A percentile compares a stretch with the other conserved stretches of the same genome.
These are phyloP conservation scores for Sarotherodon lohbergeri DNA, from an alignment of 2,113 vertebrate genomes.

Conservation along the genomic window DNA sequence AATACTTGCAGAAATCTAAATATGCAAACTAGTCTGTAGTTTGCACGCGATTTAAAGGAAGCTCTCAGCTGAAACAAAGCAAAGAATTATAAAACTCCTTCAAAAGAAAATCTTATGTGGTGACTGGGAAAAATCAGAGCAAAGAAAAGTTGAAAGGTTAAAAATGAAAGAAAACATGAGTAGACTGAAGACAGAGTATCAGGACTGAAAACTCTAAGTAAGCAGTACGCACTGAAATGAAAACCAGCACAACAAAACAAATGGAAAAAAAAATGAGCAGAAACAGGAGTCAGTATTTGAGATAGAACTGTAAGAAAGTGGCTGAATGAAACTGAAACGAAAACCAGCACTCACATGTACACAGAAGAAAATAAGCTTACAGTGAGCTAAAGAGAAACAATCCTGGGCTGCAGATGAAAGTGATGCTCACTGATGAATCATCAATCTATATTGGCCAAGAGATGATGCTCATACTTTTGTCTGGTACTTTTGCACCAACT, in stretches of 20 bases:
- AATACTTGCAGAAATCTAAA: not conserved
- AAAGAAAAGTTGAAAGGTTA: rapidly evolving
- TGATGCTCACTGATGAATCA: not conserved
- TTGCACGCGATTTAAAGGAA: not conserved
- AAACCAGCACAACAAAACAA: not conserved
- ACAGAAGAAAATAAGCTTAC: not conserved
- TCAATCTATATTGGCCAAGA: not conserved
- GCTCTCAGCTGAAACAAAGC: not conserved
- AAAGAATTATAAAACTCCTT: not conserved
- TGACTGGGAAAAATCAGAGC: not conserved
- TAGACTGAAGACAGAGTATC: not conserved
- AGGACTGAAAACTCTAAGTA: not conserved
- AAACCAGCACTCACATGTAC: not conserved
- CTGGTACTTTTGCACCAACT: not conserved
- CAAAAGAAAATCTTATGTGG: not conserved
- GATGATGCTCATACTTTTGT: not conserved
- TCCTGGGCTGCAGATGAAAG: not conserved
- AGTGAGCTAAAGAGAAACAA: not conserved
- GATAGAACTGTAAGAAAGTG: not conserved
- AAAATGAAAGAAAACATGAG: not conserved
- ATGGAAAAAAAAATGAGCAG: not conserved
- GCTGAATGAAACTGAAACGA: not conserved
- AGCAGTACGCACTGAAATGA: not conserved
- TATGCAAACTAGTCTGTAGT: not conserved
- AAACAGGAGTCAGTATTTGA: not conserved